Percentiles rank a stretch among this genome's conserved stretches.
Evolutionary conservation across 2,797 vertebrate species (phyloP).

Genomic region (Chloroceryle amazona): DNA sequence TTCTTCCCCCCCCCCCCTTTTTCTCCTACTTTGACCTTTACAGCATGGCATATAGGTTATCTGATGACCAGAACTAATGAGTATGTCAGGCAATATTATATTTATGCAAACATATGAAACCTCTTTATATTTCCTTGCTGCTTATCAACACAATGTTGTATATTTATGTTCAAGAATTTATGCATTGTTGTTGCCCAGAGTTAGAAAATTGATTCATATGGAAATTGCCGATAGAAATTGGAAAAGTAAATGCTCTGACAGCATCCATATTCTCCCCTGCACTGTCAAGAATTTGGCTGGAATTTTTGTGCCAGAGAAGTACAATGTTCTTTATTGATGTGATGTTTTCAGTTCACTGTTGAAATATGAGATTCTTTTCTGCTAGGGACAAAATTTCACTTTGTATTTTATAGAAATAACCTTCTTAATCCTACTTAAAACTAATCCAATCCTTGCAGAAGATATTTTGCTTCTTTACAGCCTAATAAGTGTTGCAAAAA

Average conservation of each 20-base stretch:
- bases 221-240: conserved; percentile 14
- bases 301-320: not conserved
- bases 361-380: not conserved
- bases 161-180: conserved; percentile 5
- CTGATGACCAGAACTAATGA: not conserved
- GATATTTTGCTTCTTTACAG: not conserved
- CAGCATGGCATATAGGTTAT: not conserved
- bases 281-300: not conserved
- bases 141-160: not conserved
- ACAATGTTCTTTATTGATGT: not conserved
- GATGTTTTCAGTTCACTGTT: not conserved
- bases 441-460: not conserved
- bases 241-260: conserved; percentile 22
- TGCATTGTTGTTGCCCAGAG: not conserved
- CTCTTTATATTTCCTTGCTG: not conserved
- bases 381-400: not conserved
- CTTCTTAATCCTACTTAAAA: not conserved
- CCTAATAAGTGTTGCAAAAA: not conserved
- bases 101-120: not conserved
- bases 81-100: not conserved
- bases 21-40: not conserved
- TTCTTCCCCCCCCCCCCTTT: accelerated
- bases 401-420: not conserved
- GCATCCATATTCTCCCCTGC: not conserved
- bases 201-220: conserved; percentile 22